These are phyloP conservation scores for Metellina segmentata DNA, from an alignment of 2,888 invertebrate species.

Conservation along the genomic window DNA sequence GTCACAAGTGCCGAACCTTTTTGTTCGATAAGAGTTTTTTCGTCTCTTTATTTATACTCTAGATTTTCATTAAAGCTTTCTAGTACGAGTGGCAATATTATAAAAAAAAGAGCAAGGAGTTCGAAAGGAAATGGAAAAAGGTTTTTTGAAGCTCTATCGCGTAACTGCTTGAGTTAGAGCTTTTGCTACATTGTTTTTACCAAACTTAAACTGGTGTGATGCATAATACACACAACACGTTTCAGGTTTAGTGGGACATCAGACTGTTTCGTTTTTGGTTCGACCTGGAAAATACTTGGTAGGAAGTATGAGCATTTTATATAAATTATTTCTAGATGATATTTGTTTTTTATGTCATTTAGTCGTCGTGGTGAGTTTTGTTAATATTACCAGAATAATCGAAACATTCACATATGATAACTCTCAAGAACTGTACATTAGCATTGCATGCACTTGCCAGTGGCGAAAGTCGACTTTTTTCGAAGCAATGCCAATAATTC, in stretches of 20 bases:
- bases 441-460: no score
- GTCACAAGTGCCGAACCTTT: conserved; percentile 28
- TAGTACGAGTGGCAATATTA: neutral
- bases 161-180: conserved; percentile 6
- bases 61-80: conserved; percentile 36
- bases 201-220: neutral
- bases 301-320: no score
- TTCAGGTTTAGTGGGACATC: neutral
- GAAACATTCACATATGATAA: no score
- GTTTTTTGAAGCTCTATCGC: neutral
- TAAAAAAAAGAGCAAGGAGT: neutral
- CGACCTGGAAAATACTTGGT: no score
- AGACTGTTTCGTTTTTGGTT: neutral
- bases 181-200: conserved; percentile 9
- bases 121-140: neutral
- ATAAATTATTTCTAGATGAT: no score
- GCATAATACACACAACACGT: neutral
- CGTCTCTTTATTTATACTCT: conserved; percentile 10
- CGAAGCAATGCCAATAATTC: no score
- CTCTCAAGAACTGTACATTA: no score
- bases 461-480: no score
- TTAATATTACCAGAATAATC: no score
- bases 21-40: conserved; percentile 34
- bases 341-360: no score
- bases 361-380: no score